phyloP scores from a whole-genome alignment of 2,888 invertebrate genomes.

The Crepidodera aurea region DNA sequence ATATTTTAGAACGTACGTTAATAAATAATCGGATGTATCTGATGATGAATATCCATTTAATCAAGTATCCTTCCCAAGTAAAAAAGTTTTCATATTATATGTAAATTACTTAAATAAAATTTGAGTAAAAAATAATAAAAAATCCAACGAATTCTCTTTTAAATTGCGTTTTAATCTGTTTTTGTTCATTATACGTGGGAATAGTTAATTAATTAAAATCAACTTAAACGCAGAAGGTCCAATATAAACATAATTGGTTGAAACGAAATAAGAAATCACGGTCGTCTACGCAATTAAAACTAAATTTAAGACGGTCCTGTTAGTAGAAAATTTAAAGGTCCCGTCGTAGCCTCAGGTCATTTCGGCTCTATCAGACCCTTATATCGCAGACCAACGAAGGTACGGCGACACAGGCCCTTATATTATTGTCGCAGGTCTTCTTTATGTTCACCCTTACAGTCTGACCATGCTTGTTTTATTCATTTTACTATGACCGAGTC shows the following conservation, averaged over 20 bases:
- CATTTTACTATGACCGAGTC: constrained; percentile 1
- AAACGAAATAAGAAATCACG: neutral
- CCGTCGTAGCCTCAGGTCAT: constrained; percentile 52
- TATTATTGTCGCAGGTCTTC: constrained; percentile 34
- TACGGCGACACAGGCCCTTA: constrained; percentile 33
- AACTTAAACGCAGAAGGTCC: neutral
- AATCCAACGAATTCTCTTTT: neutral
- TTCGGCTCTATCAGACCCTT: constrained; percentile 41
- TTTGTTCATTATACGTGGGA: neutral
- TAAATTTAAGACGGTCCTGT: constrained; percentile 44
- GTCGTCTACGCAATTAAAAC: neutral
- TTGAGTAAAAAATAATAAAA: neutral
- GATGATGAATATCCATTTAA: no score
- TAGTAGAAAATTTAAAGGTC: constrained; percentile 35
- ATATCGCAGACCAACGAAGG: constrained; percentile 32
- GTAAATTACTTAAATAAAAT: neutral
- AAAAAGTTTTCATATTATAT: constrained; percentile 3
- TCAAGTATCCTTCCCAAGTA: neutral
- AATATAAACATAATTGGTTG: neutral
- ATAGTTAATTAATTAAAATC: neutral
- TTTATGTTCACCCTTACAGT: constrained; percentile 34
- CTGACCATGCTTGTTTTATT: constrained; percentile 27
- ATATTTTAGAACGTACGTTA: no score
- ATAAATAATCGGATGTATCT: no score
- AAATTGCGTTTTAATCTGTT: neutral